Evolutionary conservation across 2,888 invertebrate species (phyloP).

Genomic region (Glyphotaelius pellucidus): DNA sequence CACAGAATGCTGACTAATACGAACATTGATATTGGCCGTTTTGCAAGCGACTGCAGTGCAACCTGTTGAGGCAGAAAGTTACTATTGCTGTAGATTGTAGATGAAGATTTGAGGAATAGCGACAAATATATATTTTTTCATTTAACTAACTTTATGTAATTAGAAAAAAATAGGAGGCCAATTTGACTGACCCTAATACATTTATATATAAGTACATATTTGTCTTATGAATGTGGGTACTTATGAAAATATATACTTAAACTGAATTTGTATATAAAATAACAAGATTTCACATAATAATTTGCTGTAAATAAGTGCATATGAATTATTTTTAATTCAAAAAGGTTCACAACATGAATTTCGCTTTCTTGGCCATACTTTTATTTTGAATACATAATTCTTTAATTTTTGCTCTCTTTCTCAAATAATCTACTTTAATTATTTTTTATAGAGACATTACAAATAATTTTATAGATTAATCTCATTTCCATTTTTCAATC

Average conservation of each 20-base stretch:
- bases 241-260: background rate
- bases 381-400: background rate
- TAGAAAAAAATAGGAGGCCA: too few species aligned
- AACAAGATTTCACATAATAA: background rate
- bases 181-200: too few species aligned
- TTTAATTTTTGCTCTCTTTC: background rate
- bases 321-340: background rate
- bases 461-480: background rate
- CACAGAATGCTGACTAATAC: too few species aligned
- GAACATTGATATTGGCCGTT: too few species aligned
- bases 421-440: background rate
- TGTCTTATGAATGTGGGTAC: slow-evolving; percentile 16
- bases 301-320: background rate
- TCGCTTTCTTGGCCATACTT: background rate
- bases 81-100: too few species aligned
- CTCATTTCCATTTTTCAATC: background rate
- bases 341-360: background rate
- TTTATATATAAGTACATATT: background rate
- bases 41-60: too few species aligned
- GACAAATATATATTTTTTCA: too few species aligned
- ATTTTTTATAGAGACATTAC: background rate
- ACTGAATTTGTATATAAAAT: background rate
- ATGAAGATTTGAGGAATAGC: too few species aligned
- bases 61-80: too few species aligned
- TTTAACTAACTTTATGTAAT: too few species aligned